Percentiles rank a stretch among this genome's conserved stretches.
These are phyloP conservation scores for Actinernus sp. DNA, from an alignment of 92 coral and sea anemone species.

Conservation along the genomic window DNA sequence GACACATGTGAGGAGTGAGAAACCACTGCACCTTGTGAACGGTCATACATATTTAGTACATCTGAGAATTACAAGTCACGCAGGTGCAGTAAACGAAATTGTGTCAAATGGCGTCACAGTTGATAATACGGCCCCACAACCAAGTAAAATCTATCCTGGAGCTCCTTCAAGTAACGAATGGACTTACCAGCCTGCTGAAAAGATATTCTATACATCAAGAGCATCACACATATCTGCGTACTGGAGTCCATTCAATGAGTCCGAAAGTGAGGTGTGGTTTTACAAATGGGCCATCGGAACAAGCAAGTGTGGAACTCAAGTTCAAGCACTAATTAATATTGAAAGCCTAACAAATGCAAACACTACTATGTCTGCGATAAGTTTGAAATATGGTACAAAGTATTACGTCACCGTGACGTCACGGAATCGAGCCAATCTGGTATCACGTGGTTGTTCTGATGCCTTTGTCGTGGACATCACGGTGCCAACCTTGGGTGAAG, in stretches of 20 bases:
- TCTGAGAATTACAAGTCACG: conserved; percentile 70
- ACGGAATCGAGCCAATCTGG: conserved; percentile 87
- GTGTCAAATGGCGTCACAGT: conserved; percentile 89
- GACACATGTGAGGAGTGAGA: conserved; percentile 79
- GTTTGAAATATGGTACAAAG: conserved; percentile 60
- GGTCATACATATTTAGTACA: conserved; percentile 82
- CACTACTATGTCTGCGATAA: conserved; percentile 68
- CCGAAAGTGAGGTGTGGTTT: conserved; percentile 92
- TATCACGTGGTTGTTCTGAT: conserved; percentile 87
- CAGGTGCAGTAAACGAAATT: conserved; percentile 77
- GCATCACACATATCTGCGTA: conserved; percentile 62
- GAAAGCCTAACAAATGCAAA: conserved; percentile 75
- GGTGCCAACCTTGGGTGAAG: conserved; percentile 72
- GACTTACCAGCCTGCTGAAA: conserved; percentile 57
- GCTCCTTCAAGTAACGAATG: conserved; percentile 49
- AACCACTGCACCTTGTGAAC: conserved; percentile 59
- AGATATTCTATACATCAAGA: conserved; percentile 65
- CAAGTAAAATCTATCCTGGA: conserved; percentile 70
- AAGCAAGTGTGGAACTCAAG: conserved; percentile 88
- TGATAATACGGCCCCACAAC: conserved; percentile 82
- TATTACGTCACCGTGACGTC: conserved; percentile 89
- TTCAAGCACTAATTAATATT: conserved; percentile 89
- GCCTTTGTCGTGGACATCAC: conserved; percentile 81
- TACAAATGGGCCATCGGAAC: conserved; percentile 98
- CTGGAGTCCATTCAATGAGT: conserved; percentile 83